Evolutionary conservation across 2,113 vertebrate species (phyloP), one percentile per base, ranked within the genome.

Genomic region (Colistium nudipinnis): DNA sequence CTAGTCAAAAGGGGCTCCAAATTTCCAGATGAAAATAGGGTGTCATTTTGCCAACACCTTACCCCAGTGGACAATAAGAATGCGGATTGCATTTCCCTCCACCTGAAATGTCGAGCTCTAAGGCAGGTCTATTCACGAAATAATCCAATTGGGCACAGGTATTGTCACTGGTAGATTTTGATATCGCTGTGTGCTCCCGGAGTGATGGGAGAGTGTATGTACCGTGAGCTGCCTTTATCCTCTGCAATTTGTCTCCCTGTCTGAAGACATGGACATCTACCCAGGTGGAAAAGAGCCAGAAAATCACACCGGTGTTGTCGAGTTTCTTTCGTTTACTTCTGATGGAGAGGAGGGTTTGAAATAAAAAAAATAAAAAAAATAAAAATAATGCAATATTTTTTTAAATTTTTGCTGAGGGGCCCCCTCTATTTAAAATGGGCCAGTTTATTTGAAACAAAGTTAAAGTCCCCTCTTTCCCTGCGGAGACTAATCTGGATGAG

Each of bases 401-500:
- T n/a, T n/a, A n/a, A n/a, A n/a, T n/a, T n/a, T n/a, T n/a, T n/a
- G n/a, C 7, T 47, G 49, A 68, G 78, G 78, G 51, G 51, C 57
- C 60, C 65, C 83, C 51, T 60, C 71, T 62, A 63, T 61, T 69
- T 39, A 49, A 45, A 74, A 75, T 69, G 54, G 69, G 60, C 68
- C 67, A 71, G 53, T 70, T 61, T 66, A 62, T 83, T 79, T 74
- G 62, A 69, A 87, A 85, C 78, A 77, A 80, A 70, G 80, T 78
- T 78, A 16, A 60, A 82, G 76, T 74, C 65, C 38, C 22, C 59
- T 62, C 39, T 82, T 78, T 77, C 55, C 27, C 65, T 51, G 44
- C 9, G 51, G 61, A 81, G 61, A 48, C 84, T 86, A 82, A 86
- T 88, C 71, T 70, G 69, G 60, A 80, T 82, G 81, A 86, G 80